Conservation (phyloP, 2,888 invertebrate species). For the Cartodere bifasciata region DNA sequence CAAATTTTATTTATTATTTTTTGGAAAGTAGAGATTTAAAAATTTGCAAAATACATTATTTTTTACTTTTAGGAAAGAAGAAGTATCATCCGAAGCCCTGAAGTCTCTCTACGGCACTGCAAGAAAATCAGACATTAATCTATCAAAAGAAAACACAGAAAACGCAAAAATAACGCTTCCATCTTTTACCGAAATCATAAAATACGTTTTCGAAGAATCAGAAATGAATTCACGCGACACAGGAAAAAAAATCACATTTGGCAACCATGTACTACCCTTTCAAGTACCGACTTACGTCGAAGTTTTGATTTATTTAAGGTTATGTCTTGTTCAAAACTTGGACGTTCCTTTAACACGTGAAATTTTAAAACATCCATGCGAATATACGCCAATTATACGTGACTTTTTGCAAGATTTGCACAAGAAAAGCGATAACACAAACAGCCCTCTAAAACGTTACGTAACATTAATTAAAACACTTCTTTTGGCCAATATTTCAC, state of each 20-base stretch:
- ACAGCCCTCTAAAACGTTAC: constrained; percentile 53
- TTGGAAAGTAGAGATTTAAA: too few species aligned
- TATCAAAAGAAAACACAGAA: constrained; percentile 21
- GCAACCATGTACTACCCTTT: constrained; percentile 59
- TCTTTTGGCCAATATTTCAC: constrained; percentile 50
- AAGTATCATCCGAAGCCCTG: constrained; percentile 58
- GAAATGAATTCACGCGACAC: constrained; percentile 47
- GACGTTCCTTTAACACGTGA: constrained; percentile 41
- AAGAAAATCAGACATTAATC: constrained; percentile 41
- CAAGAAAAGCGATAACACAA: constrained; percentile 28
- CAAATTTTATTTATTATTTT: too few species aligned
- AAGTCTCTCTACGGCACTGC: constrained; percentile 63
- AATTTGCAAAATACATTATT: too few species aligned
- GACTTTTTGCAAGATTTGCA: constrained; percentile 26
- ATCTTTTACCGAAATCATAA: constrained; percentile 57
- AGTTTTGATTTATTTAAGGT: constrained; percentile 64
- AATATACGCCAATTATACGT: constrained; percentile 51
- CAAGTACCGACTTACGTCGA: constrained; percentile 59
- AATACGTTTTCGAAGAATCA: constrained; percentile 56
- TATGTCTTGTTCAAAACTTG: constrained; percentile 58
- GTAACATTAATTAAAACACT: constrained; percentile 52
- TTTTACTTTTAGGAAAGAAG: constrained; percentile 49
- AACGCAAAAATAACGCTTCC: constrained; percentile 44
- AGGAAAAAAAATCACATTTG: constrained; percentile 46
- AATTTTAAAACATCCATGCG: constrained; percentile 49